These are phyloP conservation scores for Plagodis dolabraria DNA, from an alignment of 2,888 invertebrate species.

Conservation along the genomic window DNA sequence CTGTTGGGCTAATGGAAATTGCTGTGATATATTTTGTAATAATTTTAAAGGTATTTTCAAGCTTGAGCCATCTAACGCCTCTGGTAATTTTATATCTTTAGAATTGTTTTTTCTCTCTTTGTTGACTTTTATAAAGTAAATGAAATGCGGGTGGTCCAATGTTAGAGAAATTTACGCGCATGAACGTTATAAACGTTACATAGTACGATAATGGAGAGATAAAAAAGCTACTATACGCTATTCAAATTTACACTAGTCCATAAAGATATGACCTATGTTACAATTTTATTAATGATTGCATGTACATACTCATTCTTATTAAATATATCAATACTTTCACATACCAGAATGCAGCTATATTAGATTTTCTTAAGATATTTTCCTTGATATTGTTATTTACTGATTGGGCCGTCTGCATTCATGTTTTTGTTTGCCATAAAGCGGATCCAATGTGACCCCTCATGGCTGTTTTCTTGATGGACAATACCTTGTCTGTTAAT, in stretches of 20 bases:
- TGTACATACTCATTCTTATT: conserved; percentile 6
- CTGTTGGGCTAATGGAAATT: conserved; percentile 75
- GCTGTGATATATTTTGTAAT: conserved; percentile 83
- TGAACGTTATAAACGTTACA: conserved; percentile 1
- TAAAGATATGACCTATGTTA: conserved; percentile 6
- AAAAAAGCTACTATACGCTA: background rate
- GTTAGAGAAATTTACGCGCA: conserved; percentile 28
- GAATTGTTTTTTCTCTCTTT: conserved; percentile 58
- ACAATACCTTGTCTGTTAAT: conserved; percentile 72
- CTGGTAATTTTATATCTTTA: conserved; percentile 60
- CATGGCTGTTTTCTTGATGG: conserved; percentile 72
- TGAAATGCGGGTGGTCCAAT: conserved; percentile 67
- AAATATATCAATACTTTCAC: conserved; percentile 14
- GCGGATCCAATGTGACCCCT: conserved; percentile 68
- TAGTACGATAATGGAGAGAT: background rate
- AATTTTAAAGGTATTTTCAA: conserved; percentile 63
- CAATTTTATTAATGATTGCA: background rate
- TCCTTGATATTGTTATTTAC: conserved; percentile 24
- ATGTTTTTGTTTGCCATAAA: conserved; percentile 62
- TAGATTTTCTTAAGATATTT: conserved; percentile 28
- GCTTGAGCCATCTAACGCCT: conserved; percentile 59
- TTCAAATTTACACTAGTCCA: background rate
- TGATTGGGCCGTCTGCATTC: conserved; percentile 68
- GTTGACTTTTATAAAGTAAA: conserved; percentile 53
- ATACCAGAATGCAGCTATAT: conserved; percentile 34